Base-by-base conservation (phyloP, 2,113 vertebrate species). In the Lophotis ruficrista region DNA sequence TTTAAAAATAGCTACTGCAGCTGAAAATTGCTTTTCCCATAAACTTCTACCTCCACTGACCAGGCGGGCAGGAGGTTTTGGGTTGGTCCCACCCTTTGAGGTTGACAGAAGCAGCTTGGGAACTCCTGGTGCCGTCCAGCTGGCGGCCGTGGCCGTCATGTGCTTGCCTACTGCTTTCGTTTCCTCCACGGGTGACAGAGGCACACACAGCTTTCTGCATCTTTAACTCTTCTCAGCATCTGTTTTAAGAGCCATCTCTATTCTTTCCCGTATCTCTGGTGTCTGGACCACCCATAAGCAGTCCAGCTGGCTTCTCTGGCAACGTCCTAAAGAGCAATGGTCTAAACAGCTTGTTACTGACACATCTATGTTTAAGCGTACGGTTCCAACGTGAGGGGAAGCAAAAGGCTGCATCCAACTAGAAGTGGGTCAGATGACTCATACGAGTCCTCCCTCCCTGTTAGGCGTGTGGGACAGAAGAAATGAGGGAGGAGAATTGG, bases 371-470 rank as follows among this genome's bases (percentile, higher is more conserved):
- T 89, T 89, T 41, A 8, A 79, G 77, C 20, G 61, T 57, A 15
- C 0, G 9, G 25, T 80, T 89, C 90, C 77, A 93, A 0, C 3
- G 5, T n/a, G 77, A 57, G 23, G 86, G 83, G 77, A 89, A 61
- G 90, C 65, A 84, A 81, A 77, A 91, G 50, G 65, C 95, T 92
- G 12, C 5, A 2, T 91, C 83, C 81, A 94, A 78, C 91, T 69
- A 87, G 65, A 96, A 95, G 73, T 91, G 89, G 92, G 91, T 96
- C 94, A 92, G 92, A 89, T 96, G 95, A 95, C 33, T 94, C 86
- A 92, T 41, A 11, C 3, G 57, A 61, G 81, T 31, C 54, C 75
- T 92, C 7, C 2, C 51, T 84, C 53, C 73, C 65, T 57, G 57
- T 12, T 80, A 58, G 41, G n/a, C 2, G 2, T 87, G 66, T 33